These are phyloP conservation scores for Rhopalosiphum maidis DNA, from an alignment of 1,140 invertebrate genomes.

Conservation along the genomic window DNA sequence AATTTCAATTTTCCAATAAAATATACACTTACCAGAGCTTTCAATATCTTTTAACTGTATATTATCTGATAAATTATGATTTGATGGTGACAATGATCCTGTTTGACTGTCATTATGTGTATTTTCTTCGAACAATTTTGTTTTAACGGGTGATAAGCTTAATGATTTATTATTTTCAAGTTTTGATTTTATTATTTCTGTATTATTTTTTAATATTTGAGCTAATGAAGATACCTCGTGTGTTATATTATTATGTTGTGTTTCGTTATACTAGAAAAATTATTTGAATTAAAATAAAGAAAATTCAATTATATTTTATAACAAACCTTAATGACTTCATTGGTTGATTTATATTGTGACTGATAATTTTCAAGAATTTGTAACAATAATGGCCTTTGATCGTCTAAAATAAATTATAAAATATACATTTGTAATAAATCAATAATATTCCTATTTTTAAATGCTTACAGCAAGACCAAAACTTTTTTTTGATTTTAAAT, in stretches of 20 bases:
- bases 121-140: not conserved
- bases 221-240: not conserved
- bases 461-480: not conserved
- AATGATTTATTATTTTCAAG: not conserved
- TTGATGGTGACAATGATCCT: not conserved
- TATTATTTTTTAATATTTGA: conserved; percentile 30
- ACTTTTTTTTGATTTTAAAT: not conserved
- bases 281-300: not conserved
- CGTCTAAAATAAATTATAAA: conserved; percentile 13
- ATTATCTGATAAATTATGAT: conserved; percentile 18
- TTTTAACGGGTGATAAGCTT: not conserved
- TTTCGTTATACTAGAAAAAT: not conserved
- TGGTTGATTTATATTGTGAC: not conserved
- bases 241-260: not conserved
- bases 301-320: not conserved
- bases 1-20: too few species aligned
- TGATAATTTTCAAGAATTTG: conserved; percentile 43
- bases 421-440: not conserved
- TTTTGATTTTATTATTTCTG: not conserved
- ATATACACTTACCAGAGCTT: not conserved
- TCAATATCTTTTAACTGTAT: not conserved
- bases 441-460: not conserved
- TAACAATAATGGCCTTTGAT: conserved; percentile 32
- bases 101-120: not conserved
- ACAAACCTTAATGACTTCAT: not conserved